A percentile compares a stretch with the other conserved stretches of the same genome.
phyloP scores from a whole-genome alignment of 2,113 vertebrate species.

The Gopherus evgoodei region DNA sequence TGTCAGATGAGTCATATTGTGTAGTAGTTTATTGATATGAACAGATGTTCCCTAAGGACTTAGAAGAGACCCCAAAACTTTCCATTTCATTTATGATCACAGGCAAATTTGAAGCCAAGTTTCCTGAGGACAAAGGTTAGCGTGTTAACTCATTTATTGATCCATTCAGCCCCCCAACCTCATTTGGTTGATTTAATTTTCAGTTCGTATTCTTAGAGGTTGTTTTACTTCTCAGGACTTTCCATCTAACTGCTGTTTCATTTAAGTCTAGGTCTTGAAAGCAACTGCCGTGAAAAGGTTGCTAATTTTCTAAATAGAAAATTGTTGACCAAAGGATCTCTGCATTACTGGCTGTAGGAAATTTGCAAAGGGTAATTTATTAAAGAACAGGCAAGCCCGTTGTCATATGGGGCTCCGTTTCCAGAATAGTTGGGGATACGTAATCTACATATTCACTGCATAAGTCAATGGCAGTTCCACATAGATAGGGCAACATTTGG shows the following conservation, averaged over 20 bases:
- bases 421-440: not conserved
- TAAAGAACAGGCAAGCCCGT: not conserved
- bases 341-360: not conserved
- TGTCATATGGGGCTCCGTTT: not conserved
- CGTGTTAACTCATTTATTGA: not conserved
- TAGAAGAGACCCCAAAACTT: not conserved
- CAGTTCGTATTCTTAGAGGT: not conserved
- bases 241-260: not conserved
- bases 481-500: not conserved
- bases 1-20: not conserved
- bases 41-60: not conserved
- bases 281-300: not conserved
- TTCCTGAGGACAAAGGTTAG: not conserved
- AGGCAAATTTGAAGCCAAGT: not conserved
- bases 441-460: not conserved
- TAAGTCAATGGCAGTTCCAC: not conserved
- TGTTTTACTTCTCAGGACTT: not conserved
- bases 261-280: not conserved
- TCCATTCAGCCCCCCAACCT: not conserved
- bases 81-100: not conserved
- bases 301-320: not conserved
- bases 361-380: not conserved
- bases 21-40: not conserved
- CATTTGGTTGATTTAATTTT: not conserved
- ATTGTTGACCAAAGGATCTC: not conserved